Conservation (phyloP, 2,888 invertebrate genomes). For the Pegoplata infirma region DNA sequence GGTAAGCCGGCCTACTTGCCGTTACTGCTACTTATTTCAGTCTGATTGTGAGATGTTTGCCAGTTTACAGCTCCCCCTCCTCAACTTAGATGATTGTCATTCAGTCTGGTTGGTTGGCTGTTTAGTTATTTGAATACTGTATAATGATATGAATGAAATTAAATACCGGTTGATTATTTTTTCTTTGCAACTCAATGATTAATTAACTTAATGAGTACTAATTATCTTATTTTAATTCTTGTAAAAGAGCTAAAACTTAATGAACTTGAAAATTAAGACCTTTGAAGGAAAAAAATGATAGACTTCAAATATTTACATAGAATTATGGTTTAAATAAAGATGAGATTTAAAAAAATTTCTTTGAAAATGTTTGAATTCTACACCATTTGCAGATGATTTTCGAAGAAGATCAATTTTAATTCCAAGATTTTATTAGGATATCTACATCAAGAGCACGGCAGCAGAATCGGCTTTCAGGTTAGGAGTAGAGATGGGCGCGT, state of each 20-base stretch:
- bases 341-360: too few relatives aligned
- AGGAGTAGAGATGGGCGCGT: too few relatives aligned
- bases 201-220: conserved; percentile 26
- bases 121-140: neutral
- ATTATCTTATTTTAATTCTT: conserved; percentile 9
- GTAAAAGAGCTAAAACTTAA: neutral
- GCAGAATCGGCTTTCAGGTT: too few relatives aligned
- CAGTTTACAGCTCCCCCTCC: neutral
- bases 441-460: too few relatives aligned
- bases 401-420: too few relatives aligned
- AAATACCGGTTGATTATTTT: conserved; percentile 2
- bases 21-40: neutral
- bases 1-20: neutral
- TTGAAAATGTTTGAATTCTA: too few relatives aligned
- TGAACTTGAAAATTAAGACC: conserved; percentile 21
- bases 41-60: neutral
- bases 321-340: too few relatives aligned
- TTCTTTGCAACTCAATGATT: conserved; percentile 4
- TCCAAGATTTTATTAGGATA: too few relatives aligned
- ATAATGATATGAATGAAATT: neutral
- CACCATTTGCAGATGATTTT: too few relatives aligned
- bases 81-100: neutral
- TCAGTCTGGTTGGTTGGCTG: conserved; percentile 8
- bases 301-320: too few relatives aligned
- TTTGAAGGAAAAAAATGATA: too few relatives aligned